A percentile compares a stretch with the other conserved stretches of the same genome.
These are phyloP conservation scores for Protonibea diacanthus DNA, from an alignment of 2,797 vertebrate genomes.

Conservation along the genomic window DNA sequence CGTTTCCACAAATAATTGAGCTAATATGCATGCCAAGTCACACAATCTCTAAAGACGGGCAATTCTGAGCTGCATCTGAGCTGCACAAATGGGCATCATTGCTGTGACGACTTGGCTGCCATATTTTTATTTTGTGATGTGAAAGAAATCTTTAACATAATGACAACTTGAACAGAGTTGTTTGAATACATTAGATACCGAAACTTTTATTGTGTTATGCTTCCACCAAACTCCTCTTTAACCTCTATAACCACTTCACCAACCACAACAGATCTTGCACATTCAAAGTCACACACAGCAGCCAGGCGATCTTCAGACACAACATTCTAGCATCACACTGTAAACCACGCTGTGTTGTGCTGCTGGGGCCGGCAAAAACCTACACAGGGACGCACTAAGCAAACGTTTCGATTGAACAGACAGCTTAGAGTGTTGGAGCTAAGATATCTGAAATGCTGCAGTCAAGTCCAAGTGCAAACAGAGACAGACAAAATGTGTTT, in stretches of 20 bases:
- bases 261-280: slow-evolving; percentile 4
- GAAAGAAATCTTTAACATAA: background rate
- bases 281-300: background rate
- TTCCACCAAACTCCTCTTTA: background rate
- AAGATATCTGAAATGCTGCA: slow-evolving; percentile 6
- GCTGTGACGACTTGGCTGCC: background rate
- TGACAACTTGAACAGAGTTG: background rate
- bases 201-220: background rate
- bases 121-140: background rate
- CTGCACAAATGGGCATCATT: background rate
- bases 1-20: background rate
- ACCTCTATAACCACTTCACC: background rate
- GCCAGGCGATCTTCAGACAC: slow-evolving; percentile 14
- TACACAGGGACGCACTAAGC: slow-evolving; percentile 14
- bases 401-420: slow-evolving; percentile 49
- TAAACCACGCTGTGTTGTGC: slow-evolving; percentile 33
- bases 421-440: slow-evolving; percentile 11
- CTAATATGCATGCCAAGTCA: too few species aligned
- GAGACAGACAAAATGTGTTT: background rate
- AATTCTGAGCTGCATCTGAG: background rate
- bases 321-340: slow-evolving; percentile 62
- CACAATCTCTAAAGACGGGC: background rate
- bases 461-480: slow-evolving; percentile 14
- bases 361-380: slow-evolving; percentile 2
- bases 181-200: background rate